phyloP scores from a whole-genome alignment of 1,140 invertebrate genomes.

The Pantala flavescens region DNA sequence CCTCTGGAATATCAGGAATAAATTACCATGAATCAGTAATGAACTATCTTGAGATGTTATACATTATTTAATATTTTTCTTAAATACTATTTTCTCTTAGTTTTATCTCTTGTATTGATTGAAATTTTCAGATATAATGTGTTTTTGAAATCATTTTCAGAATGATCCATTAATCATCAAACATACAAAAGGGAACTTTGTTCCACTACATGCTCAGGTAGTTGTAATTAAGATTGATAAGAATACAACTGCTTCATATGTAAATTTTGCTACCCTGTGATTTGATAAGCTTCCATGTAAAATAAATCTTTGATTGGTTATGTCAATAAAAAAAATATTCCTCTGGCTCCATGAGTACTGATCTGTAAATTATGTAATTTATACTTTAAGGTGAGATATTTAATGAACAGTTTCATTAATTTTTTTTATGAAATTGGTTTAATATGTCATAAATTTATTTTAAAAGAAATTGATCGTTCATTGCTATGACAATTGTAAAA shows the following conservation, averaged over 20 bases:
- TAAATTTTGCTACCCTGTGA: background rate
- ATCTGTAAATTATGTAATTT: background rate
- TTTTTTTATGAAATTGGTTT: background rate
- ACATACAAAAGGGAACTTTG: background rate
- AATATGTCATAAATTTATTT: background rate
- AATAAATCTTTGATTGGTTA: background rate
- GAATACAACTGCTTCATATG: background rate
- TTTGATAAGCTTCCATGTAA: background rate
- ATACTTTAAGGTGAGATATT: background rate
- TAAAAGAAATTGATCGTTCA: background rate
- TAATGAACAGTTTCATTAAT: background rate
- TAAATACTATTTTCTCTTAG: too few relatives aligned
- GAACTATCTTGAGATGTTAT: too few relatives aligned
- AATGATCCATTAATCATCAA: background rate
- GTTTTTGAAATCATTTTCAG: background rate
- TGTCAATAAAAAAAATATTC: background rate
- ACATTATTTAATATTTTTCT: too few relatives aligned
- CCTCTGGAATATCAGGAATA: too few relatives aligned
- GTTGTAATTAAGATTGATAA: background rate
- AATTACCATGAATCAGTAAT: too few relatives aligned
- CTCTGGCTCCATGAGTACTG: background rate
- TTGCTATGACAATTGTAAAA: constrained; percentile 9
- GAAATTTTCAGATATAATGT: background rate
- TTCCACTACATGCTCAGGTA: constrained; percentile 1
- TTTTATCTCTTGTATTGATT: too few relatives aligned